These are phyloP conservation scores for Florisuga fusca DNA, from an alignment of 2,797 vertebrate species.

Conservation along the genomic window DNA sequence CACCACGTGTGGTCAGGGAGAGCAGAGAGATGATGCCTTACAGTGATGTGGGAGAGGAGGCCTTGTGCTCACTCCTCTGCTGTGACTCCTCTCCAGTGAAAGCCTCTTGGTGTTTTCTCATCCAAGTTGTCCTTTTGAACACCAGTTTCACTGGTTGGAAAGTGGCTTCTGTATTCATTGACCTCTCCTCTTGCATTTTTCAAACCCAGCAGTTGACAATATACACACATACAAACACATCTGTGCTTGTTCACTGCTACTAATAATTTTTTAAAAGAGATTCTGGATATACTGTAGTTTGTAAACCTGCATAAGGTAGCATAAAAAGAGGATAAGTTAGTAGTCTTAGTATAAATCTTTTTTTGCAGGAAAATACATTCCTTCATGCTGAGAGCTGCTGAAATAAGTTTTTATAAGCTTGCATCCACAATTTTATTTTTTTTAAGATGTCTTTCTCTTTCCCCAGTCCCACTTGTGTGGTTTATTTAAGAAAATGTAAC, in stretches of 20 bases:
- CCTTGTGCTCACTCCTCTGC: neutral
- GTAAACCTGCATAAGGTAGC: neutral
- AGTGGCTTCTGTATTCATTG: neutral
- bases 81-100: neutral
- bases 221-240: neutral
- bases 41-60: neutral
- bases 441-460: neutral
- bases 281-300: neutral
- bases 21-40: neutral
- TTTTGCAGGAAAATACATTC: neutral
- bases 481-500: slow-evolving; percentile 12
- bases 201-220: neutral
- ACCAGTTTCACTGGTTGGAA: neutral
- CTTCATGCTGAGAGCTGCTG: slow-evolving; percentile 1
- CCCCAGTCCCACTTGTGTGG: neutral
- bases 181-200: neutral
- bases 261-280: neutral
- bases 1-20: neutral
- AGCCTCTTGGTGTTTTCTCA: neutral
- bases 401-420: slow-evolving; percentile 23
- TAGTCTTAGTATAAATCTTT: neutral
- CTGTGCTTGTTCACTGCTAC: neutral
- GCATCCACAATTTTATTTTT: neutral
- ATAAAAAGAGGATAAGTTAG: neutral
- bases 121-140: neutral